Conservation (phyloP, 2,888 invertebrate species). For the Caenorhabditis sulstoni region DNA sequence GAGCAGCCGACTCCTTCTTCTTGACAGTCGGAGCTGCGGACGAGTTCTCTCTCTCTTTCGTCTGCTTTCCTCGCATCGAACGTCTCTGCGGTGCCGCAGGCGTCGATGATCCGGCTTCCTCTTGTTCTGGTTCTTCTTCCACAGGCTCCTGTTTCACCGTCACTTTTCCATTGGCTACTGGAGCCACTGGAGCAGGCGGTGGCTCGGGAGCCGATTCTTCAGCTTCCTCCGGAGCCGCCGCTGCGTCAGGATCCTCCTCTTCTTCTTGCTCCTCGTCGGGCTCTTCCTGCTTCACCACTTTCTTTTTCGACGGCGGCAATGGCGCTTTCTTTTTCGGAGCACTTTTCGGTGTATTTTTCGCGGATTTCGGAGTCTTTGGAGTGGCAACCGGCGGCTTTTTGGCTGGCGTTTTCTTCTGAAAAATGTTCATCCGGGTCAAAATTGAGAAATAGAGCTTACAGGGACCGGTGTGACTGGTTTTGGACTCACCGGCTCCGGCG, state of each 20-base stretch:
- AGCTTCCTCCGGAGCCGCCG: neutral
- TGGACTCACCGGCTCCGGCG: neutral
- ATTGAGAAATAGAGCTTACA: neutral
- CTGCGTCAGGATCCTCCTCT: neutral
- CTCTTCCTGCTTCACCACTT: conserved; percentile 10
- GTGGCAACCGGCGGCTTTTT: conserved; percentile 4
- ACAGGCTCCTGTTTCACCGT: neutral
- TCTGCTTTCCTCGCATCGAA: conserved; percentile 6
- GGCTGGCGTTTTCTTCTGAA: conserved; percentile 12
- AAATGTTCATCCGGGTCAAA: neutral
- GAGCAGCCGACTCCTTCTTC: conserved; percentile 9
- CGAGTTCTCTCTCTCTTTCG: conserved; percentile 19
- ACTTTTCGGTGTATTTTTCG: conserved; percentile 5
- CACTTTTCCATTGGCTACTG: neutral
- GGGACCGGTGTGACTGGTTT: conserved; percentile 12
- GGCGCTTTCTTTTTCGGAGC: conserved; percentile 6
- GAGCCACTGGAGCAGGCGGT: no score
- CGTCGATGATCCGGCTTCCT: neutral
- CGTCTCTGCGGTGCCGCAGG: neutral
- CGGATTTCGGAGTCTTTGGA: conserved; percentile 15
- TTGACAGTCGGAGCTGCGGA: conserved; percentile 1
- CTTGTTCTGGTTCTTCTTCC: conserved; percentile 6
- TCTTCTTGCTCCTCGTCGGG: conserved; percentile 14
- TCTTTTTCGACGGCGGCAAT: neutral
- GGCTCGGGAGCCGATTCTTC: neutral